These are phyloP conservation scores for Bicyclus anynana DNA, from an alignment of 1,140 invertebrate genomes.

Conservation along the genomic window DNA sequence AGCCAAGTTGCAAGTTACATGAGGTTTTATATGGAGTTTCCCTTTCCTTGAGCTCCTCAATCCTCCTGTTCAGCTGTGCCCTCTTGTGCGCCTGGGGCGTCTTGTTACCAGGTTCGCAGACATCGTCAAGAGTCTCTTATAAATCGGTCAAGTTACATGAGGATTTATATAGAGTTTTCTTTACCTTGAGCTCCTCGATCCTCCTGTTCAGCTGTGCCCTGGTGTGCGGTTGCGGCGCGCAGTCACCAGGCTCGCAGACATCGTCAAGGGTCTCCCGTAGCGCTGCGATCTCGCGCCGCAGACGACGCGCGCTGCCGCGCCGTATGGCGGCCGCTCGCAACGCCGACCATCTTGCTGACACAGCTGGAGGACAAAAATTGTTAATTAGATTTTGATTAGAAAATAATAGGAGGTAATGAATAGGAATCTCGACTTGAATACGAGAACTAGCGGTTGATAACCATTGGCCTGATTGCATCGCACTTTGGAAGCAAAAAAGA, in stretches of 20 bases:
- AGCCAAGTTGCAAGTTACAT: too few relatives aligned
- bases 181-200: constrained; percentile 71
- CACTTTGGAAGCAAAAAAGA: too few relatives aligned
- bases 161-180: too few relatives aligned
- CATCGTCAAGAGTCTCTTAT: background rate
- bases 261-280: constrained; percentile 64
- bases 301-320: constrained; percentile 57
- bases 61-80: constrained; percentile 65
- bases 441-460: too few relatives aligned
- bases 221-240: constrained; percentile 62
- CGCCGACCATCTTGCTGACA: constrained; percentile 69
- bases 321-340: constrained; percentile 58
- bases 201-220: constrained; percentile 66
- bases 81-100: constrained; percentile 63
- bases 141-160: background rate
- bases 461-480: too few relatives aligned
- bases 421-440: too few relatives aligned
- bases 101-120: constrained; percentile 11
- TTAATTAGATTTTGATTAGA: background rate
- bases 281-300: constrained; percentile 68
- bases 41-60: constrained; percentile 68
- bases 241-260: constrained; percentile 60
- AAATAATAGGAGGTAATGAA: too few relatives aligned
- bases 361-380: constrained; percentile 39
- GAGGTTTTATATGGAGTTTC: too few relatives aligned